Evolutionary conservation across 2,888 invertebrate species (phyloP), one percentile per base, ranked within the genome.

Genomic region (Quadroppia sp.): DNA sequence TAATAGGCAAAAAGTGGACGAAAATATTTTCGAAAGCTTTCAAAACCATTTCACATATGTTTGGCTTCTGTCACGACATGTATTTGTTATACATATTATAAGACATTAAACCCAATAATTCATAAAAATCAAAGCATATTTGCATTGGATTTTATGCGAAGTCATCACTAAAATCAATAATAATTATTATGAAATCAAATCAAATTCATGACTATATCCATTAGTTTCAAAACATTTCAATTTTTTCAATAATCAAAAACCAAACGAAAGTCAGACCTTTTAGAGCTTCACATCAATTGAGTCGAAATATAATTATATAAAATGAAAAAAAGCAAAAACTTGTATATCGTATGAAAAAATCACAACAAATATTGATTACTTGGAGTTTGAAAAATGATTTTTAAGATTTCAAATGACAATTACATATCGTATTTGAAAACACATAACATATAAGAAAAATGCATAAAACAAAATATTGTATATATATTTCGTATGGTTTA

Each of bases 71-170:
- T 53, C 53, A 53, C 53, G 53, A 20, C 17, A 45, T 36, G 36
- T 11, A 36, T n/a, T n/a, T n/a, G n/a, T 45, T 45, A 45, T 7
- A 45, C 45, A 17, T 45, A 36, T 4, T 13, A 45, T 7, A 45
- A 45, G 45, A 45, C 45, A 45, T 45, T 45, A 45, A 45, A 45
- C 45, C 45, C 45, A 45, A 45, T 45, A 45, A 36, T 15, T 45
- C 6, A 45, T 45, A 15, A 45, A 15, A 45, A 17, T n/a, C n/a
- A 45, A 45, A 15, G 45, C 15, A 13, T 45, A 15, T 45, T 45
- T 45, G 45, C 45, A 11, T 45, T 45, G 17, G 36, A 7, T 45
- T 36, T 15, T 45, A 45, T 53, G 53, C 23, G 28, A 53, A 53
- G 53, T 53, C 53, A 53, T 9, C 45, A 45, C 36, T 11, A 45